Evolutionary conservation across 2,888 invertebrate species (phyloP).

Genomic region (Heliconius erato): DNA sequence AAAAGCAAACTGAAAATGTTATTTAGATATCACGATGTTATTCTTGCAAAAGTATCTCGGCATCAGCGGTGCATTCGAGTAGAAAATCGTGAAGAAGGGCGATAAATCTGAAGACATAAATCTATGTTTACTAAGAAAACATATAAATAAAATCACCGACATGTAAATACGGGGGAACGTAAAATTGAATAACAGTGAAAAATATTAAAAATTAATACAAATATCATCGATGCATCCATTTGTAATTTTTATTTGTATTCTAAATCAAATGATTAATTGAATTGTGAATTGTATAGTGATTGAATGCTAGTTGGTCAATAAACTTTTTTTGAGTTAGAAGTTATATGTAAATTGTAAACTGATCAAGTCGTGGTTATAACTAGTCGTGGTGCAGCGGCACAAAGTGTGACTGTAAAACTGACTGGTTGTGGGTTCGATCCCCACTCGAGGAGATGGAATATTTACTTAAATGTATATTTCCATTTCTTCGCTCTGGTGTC

Average conservation of each 20-base stretch:
- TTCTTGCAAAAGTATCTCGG: constrained; percentile 40
- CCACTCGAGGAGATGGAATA: too few species aligned
- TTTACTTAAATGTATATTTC: too few species aligned
- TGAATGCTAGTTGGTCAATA: constrained; percentile 5
- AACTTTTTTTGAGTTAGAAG: background rate
- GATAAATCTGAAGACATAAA: constrained; percentile 52
- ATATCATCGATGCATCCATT: background rate
- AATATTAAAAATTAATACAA: constrained; percentile 25
- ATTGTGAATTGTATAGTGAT: background rate
- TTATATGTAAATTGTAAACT: background rate
- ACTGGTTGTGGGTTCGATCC: too few species aligned
- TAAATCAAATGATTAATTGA: background rate
- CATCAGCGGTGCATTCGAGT: constrained; percentile 46
- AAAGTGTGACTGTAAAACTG: too few species aligned
- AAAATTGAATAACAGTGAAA: constrained; percentile 21
- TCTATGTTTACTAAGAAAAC: constrained; percentile 50
- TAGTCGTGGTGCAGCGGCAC: too few species aligned
- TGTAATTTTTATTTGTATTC: background rate
- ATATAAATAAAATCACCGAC: constrained; percentile 36
- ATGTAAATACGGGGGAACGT: constrained; percentile 28
- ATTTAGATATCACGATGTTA: constrained; percentile 16
- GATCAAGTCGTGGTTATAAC: too few species aligned
- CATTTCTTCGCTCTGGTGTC: too few species aligned
- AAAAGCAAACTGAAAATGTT: constrained; percentile 2
- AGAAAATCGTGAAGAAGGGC: constrained; percentile 51